Evolutionary conservation across 2,113 vertebrate genomes (phyloP), one percentile per base, ranked within the genome.

Genomic region (Campylomormyrus tamandua): DNA sequence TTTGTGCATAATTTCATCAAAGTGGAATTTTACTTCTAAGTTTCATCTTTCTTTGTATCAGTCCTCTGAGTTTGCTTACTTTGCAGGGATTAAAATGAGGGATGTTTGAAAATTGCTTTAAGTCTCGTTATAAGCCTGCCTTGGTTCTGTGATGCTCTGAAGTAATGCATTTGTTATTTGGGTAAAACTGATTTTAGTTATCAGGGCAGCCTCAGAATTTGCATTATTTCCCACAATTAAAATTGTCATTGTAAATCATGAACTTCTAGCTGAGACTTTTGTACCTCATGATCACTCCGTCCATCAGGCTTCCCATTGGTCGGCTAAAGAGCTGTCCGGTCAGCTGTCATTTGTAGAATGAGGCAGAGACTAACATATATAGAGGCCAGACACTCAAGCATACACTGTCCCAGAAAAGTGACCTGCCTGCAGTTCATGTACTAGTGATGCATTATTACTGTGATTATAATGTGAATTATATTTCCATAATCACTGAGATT

Each of bases 131-230:
- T 56, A 42, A 53, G 31, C 8, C 1, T 39, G 27, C 49, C 49
- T 53, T 48, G 31, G 13, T 31, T 56, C 85, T 87, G n/a, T 39
- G 50, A 48, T 53, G 27, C 50, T 53, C 27, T 53, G 85, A 27
- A 87, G 85, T 87, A 8, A 87, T 87, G 49, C 85, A 52, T 87
- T 87, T 87, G 50, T 27, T 53, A 53, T 56, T 87, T 87, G 50
- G 49, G 27, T 27, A 52, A 87, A 87, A 87, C 27, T 87, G 85
- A 87, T n/a, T 27, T 56, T 35, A 50, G 31, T 39, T 56, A 39
- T 87, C 49, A 8, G 85, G 45, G 50, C 49, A 56, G 50, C 27
- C 49, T 4, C 45, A 53, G 31, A 87, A 87, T 53, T 87, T 52
- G 50, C 85, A 53, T 56, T 35, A 8, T 52, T 35, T 35, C 50